Evolutionary conservation across 1,140 invertebrate species (phyloP), one percentile per base, ranked within the genome.

Genomic region (Bradynema listronoti): DNA sequence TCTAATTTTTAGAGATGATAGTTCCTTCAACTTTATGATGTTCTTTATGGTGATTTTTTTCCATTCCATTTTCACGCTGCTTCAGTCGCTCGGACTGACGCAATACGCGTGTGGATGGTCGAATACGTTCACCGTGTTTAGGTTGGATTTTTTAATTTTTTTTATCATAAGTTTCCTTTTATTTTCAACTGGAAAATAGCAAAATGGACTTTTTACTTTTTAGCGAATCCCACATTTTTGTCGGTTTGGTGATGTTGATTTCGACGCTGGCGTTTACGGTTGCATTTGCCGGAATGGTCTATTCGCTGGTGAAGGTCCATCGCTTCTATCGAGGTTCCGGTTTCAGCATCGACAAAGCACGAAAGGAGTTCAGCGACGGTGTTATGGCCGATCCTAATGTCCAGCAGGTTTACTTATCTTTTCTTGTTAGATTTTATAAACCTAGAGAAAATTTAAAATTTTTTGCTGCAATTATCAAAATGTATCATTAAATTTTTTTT

Each of bases 21-120:
- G 90, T 72, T 97, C 92, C 1, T 93, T 98, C 83, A 97, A 96
- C 81, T 99, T 98, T 79, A 97, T 98, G 89, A 88, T 97, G 27
- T 99, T 96, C 83, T 99, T 99, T 84, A 94, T 98, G 77, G 87
- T 98, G 64, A 96, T 96, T 80, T 92, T 95, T 82, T 91, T 94
- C 82, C 94, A 99, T 87, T 87, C 91, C 71, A 83, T 93, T 49
- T 86, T 94, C 50, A 87, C 87, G 41, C 78, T 89, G 46, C 84
- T 96, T 41, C 89, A 93, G 81, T 83, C 87, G 19, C 84, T 97
- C 73, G 92, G 91, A 47, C 51, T 77, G 16, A 71, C 73, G 3
- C 43, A 52, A 24, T 77, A 77, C 49, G 74, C 75, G 22, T 77
- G 63, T 43, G 70, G 69, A 2, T 70, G 68, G 68, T 45, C 67